Conservation (phyloP, 2,113 vertebrate species). For the Nettapus auritus region DNA sequence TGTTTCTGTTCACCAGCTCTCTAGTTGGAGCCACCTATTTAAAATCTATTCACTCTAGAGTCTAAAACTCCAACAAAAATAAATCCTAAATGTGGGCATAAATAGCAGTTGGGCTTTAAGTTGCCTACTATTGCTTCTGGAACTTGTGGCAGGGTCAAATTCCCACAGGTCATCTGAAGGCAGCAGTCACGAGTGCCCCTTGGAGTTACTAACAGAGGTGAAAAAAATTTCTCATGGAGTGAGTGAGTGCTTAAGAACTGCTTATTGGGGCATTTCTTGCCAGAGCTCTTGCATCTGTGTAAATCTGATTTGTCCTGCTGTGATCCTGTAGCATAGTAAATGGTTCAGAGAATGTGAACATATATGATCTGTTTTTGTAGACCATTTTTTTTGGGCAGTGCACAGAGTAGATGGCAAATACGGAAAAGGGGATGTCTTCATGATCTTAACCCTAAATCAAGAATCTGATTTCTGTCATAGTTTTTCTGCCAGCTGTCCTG, state of each 20-base stretch:
- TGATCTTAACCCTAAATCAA: neutral
- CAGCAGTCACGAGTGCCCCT: neutral
- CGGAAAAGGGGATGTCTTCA: neutral
- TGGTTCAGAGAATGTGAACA: neutral
- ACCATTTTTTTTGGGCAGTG: neutral
- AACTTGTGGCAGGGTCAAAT: neutral
- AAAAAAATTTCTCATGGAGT: neutral
- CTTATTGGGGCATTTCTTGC: neutral
- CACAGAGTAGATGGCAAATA: neutral
- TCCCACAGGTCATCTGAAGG: neutral
- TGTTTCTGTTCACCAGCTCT: neutral
- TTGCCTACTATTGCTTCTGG: neutral
- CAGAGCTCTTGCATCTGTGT: neutral
- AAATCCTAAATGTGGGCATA: neutral
- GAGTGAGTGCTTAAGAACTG: neutral
- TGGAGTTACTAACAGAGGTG: neutral
- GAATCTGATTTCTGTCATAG: neutral
- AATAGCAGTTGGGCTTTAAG: neutral
- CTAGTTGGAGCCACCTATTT: neutral
- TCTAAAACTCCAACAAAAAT: neutral
- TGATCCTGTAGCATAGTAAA: neutral
- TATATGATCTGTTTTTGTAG: rapidly evolving
- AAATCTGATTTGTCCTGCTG: neutral
- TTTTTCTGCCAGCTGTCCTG: neutral
- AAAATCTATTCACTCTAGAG: neutral